These are phyloP conservation scores for Emys orbicularis DNA, from an alignment of 2,797 vertebrate species.

Conservation along the genomic window DNA sequence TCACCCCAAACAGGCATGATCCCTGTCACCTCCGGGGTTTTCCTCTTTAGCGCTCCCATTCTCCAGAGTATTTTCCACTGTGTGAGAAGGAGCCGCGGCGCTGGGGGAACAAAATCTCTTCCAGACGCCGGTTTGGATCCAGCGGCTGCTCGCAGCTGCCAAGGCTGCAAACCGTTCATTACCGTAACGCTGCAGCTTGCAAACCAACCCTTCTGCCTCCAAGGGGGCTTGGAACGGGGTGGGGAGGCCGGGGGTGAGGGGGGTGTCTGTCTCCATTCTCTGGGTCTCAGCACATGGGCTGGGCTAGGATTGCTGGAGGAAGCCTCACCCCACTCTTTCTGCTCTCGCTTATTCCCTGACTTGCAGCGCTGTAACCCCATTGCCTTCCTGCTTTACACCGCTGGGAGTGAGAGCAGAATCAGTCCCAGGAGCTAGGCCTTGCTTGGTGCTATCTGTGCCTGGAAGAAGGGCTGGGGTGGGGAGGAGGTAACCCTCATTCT, in stretches of 20 bases:
- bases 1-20: neutral
- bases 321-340: neutral
- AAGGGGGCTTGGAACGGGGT: neutral
- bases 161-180: neutral
- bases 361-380: neutral
- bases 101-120: neutral
- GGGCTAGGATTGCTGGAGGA: neutral
- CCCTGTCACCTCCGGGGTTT: neutral
- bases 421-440: neutral
- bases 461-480: neutral
- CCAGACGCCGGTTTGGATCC: neutral
- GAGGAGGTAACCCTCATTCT: neutral
- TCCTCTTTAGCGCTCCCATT: neutral
- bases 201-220: neutral
- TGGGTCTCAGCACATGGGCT: neutral
- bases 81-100: neutral
- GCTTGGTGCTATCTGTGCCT: neutral
- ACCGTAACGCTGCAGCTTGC: neutral
- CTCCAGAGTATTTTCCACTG: neutral
- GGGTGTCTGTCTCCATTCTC: neutral
- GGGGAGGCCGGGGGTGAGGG: neutral
- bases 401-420: neutral
- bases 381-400: neutral
- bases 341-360: neutral
- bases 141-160: neutral